Percentiles rank a stretch among this genome's conserved stretches.
Evolutionary conservation across 2,888 invertebrate genomes (phyloP).

Genomic region (Thelaira solivaga): DNA sequence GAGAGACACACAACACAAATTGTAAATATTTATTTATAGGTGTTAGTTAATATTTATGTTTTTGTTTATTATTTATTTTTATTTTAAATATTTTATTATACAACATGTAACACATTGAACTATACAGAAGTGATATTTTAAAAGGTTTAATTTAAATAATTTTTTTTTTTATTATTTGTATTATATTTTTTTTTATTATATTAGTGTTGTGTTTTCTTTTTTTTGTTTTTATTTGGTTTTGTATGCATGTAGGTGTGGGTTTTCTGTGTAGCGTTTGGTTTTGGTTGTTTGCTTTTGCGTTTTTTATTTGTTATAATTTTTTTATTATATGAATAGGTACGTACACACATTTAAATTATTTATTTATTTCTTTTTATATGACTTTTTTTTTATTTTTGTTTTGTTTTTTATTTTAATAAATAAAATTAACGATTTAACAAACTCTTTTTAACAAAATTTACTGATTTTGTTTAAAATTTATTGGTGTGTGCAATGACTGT

Average conservation of each 20-base stretch:
- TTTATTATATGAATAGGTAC: conserved; percentile 48
- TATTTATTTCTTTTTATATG: background rate
- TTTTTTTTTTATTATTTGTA: conserved; percentile 31
- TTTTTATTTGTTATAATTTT: background rate
- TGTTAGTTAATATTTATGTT: too few relatives aligned
- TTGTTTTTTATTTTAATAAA: conserved; percentile 11
- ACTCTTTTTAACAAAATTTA: conserved; percentile 47
- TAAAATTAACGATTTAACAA: conserved; percentile 53
- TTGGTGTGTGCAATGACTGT: background rate
- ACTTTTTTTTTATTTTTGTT: background rate
- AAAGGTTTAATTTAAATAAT: conserved; percentile 11
- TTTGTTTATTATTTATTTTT: background rate
- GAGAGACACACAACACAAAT: background rate
- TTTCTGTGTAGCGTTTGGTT: conserved; percentile 59
- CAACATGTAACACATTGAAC: conserved; percentile 71
- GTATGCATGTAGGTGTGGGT: conserved; percentile 59
- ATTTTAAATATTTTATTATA: conserved; percentile 52
- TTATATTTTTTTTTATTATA: background rate
- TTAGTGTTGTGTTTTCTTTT: conserved; percentile 63
- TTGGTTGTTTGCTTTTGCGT: conserved; percentile 22
- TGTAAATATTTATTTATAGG: too few relatives aligned
- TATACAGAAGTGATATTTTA: conserved; percentile 62
- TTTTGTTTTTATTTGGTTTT: conserved; percentile 59
- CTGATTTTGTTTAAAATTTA: conserved; percentile 5
- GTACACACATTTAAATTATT: conserved; percentile 50